phyloP scores from a whole-genome alignment of 2,113 vertebrate genomes.

The Phainopepla nitens region DNA sequence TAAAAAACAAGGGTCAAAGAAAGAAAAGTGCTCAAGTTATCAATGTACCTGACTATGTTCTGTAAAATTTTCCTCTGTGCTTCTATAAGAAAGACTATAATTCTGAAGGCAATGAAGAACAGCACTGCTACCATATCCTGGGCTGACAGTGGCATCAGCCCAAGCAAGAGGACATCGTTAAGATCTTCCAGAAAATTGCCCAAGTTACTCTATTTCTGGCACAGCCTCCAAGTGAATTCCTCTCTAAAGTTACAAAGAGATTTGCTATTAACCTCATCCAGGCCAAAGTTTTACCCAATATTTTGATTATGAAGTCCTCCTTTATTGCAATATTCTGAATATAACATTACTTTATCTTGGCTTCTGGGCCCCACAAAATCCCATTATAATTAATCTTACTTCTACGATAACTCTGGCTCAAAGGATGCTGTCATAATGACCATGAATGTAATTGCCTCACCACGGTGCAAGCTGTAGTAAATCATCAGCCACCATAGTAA shows the following conservation, averaged over 20 bases:
- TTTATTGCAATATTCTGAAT: conserved; percentile 11
- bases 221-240: not conserved
- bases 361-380: conserved; percentile 49
- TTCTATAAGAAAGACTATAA: not conserved
- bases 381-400: conserved; percentile 50
- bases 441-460: conserved; percentile 57
- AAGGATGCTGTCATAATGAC: conserved; percentile 50
- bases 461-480: conserved; percentile 55
- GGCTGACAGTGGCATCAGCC: not conserved
- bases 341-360: conserved; percentile 24
- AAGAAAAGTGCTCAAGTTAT: not conserved
- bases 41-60: not conserved
- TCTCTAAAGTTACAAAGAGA: not conserved
- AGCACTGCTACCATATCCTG: not conserved
- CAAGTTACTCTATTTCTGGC: not conserved
- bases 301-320: conserved; percentile 9
- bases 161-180: not conserved
- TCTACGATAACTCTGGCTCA: conserved; percentile 11
- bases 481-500: conserved; percentile 45
- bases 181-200: not conserved
- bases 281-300: not conserved
- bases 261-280: not conserved
- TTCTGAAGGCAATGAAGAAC: not conserved
- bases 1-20: not conserved
- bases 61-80: not conserved